A percentile compares a stretch with the other conserved stretches of the same genome.
Evolutionary conservation across 2,797 vertebrate genomes (phyloP).

Genomic region (Myotis pilosus): DNA sequence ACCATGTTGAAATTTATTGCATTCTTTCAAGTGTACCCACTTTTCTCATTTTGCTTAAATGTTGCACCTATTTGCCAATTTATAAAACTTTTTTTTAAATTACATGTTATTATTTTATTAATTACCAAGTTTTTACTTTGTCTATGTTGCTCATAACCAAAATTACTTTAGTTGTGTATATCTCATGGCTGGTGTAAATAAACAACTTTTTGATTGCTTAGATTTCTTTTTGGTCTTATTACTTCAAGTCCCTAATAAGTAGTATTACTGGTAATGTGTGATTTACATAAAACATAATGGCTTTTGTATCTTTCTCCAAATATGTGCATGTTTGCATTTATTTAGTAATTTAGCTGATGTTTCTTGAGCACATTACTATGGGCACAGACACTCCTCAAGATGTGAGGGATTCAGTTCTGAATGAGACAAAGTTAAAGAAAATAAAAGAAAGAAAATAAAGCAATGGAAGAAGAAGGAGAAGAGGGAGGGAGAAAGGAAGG

Average conservation of each 20-base stretch:
- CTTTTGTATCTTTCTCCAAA: neutral
- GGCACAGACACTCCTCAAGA: neutral
- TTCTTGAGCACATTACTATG: neutral
- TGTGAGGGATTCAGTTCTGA: neutral
- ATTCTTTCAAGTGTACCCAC: neutral
- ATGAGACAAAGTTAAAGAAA: neutral
- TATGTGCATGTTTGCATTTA: neutral
- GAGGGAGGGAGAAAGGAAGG: neutral
- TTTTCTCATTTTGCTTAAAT: neutral
- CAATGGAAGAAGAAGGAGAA: neutral
- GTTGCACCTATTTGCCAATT: neutral
- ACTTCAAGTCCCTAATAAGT: neutral
- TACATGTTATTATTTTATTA: neutral
- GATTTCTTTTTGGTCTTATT: neutral
- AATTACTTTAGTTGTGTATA: neutral
- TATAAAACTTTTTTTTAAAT: neutral
- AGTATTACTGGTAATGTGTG: neutral
- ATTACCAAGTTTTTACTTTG: neutral
- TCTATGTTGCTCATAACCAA: neutral
- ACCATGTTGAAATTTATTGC: neutral
- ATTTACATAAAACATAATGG: neutral
- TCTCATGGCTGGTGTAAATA: neutral
- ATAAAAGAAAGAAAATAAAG: neutral
- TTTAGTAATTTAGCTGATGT: neutral
- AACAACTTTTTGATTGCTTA: neutral